A percentile compares a stretch with the other conserved stretches of the same genome.
Conservation (phyloP, 2,113 vertebrate genomes). For the Cynopterus brachyotis region DNA sequence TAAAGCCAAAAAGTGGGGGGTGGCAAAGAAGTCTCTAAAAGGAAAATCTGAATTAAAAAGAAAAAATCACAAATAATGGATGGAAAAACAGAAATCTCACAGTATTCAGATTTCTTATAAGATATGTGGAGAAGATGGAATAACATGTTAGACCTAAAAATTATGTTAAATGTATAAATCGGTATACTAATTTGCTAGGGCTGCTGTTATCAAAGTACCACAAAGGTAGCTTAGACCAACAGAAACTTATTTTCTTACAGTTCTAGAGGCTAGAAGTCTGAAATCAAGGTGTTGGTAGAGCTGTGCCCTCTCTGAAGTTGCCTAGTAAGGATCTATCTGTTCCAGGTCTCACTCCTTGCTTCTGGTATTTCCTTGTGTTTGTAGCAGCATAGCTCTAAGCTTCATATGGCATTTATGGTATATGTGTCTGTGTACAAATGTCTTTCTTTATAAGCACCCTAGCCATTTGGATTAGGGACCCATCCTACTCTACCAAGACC, state of each 20-base stretch:
- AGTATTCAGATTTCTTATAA: not conserved
- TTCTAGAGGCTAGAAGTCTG: not conserved
- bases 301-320: not conserved
- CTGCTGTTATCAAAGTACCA: not conserved
- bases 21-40: not conserved
- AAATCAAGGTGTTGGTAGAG: not conserved
- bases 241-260: not conserved
- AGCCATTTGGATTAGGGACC: not conserved
- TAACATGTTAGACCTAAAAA: not conserved
- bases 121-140: not conserved
- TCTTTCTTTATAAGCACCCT: not conserved
- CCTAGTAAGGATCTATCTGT: not conserved
- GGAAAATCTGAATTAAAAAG: not conserved
- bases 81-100: not conserved
- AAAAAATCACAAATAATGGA: not conserved
- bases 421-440: not conserved
- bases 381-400: not conserved
- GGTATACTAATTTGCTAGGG: not conserved
- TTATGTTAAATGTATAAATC: not conserved
- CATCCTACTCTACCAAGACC: not conserved
- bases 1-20: not conserved
- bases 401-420: not conserved
- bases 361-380: not conserved
- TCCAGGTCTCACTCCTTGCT: not conserved
- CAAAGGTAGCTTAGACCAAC: not conserved